A percentile compares a stretch with the other conserved stretches of the same genome.
phyloP scores from a whole-genome alignment of 1,140 invertebrate species.

The Drosophila asahinai region DNA sequence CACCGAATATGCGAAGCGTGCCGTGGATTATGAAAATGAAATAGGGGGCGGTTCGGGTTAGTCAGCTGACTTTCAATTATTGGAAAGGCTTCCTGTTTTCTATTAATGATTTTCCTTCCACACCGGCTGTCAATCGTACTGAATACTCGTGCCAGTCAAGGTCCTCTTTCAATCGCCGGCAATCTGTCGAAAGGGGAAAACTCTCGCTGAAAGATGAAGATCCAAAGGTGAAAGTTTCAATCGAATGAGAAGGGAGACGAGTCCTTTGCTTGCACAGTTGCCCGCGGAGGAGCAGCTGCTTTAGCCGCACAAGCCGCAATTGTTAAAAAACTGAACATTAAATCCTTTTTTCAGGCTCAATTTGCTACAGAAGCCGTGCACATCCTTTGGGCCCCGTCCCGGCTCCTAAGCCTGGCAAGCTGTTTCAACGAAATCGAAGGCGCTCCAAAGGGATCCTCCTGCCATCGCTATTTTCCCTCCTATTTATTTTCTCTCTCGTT shows the following conservation, averaged over 20 bases:
- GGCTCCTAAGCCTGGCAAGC: constrained; percentile 60
- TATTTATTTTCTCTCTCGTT: neutral
- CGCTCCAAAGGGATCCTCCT: constrained; percentile 43
- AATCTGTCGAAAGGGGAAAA: constrained; percentile 21
- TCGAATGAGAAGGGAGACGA: constrained; percentile 36
- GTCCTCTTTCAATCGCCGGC: constrained; percentile 22
- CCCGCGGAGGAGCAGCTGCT: constrained; percentile 18
- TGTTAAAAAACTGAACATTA: constrained; percentile 62
- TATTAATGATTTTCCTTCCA: constrained; percentile 9
- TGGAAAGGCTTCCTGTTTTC: constrained; percentile 47
- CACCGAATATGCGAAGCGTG: constrained; percentile 26
- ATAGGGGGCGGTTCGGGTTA: constrained; percentile 17
- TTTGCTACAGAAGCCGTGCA: constrained; percentile 51
- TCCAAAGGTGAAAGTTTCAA: constrained; percentile 65
- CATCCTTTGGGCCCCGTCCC: constrained; percentile 28
- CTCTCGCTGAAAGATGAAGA: constrained; percentile 45
- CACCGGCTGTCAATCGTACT: constrained; percentile 42
- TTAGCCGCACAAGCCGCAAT: constrained; percentile 58
- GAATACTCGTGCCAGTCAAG: constrained; percentile 58
- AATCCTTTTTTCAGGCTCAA: constrained; percentile 71
- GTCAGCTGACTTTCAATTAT: constrained; percentile 62
- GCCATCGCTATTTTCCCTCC: neutral
- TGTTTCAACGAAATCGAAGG: constrained; percentile 54
- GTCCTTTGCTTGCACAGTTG: constrained; percentile 54
- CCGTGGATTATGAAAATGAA: constrained; percentile 58